Conservation (phyloP, 1,140 invertebrate genomes). For the Bombus breviceps region DNA sequence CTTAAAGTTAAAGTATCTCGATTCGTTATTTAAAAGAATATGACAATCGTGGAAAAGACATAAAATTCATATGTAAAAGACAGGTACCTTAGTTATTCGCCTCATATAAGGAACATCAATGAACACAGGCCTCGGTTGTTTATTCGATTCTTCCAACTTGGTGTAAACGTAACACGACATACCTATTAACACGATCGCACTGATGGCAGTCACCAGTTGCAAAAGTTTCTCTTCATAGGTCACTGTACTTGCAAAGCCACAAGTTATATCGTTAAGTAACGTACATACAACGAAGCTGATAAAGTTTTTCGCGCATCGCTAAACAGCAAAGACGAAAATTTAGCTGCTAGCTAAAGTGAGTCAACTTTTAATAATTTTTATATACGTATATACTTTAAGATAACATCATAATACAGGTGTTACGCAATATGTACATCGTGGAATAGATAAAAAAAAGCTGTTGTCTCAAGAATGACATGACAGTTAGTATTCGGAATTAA, state of each 20-base stretch:
- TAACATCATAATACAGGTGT: not conserved
- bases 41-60: not conserved
- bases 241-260: conserved; percentile 22
- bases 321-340: not conserved
- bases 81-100: conserved; percentile 62
- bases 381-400: not conserved
- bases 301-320: not conserved
- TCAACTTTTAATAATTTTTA: not conserved
- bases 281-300: not conserved
- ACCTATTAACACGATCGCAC: conserved; percentile 48
- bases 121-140: conserved; percentile 59
- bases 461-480: not conserved
- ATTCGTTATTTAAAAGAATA: not conserved
- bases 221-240: conserved; percentile 8
- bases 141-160: conserved; percentile 16
- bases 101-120: conserved; percentile 66
- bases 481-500: not conserved
- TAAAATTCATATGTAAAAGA: not conserved
- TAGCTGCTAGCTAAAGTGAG: not conserved
- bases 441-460: not conserved
- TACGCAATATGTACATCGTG: not conserved
- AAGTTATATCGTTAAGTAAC: not conserved
- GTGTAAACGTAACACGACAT: conserved; percentile 24
- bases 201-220: conserved; percentile 1
- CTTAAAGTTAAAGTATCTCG: not conserved